Evolutionary conservation across 1,140 invertebrate genomes (phyloP).

Genomic region (Aphaenogaster ashmeadi): DNA sequence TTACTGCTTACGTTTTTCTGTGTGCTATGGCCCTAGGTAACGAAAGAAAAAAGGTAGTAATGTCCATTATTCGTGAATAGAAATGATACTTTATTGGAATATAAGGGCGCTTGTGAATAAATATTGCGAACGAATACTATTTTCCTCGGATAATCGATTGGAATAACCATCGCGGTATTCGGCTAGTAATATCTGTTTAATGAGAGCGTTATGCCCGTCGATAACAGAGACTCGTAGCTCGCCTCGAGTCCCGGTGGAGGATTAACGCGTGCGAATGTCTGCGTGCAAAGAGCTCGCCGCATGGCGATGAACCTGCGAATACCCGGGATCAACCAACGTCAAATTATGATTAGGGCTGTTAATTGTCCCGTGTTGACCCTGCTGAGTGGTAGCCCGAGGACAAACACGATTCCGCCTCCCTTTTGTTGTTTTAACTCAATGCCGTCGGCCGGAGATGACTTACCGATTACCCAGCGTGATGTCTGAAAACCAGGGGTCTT

Average conservation of each 20-base stretch:
- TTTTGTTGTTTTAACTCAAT: slow-evolving; percentile 81
- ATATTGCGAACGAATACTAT: background rate
- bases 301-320: slow-evolving; percentile 69
- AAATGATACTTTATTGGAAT: background rate
- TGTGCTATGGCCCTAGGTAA: no score
- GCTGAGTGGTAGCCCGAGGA: slow-evolving; percentile 78
- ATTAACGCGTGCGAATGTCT: background rate
- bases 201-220: background rate
- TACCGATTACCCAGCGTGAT: slow-evolving; percentile 77
- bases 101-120: background rate
- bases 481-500: slow-evolving; percentile 68
- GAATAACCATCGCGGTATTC: background rate
- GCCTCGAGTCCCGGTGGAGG: background rate
- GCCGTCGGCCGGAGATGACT: slow-evolving; percentile 77
- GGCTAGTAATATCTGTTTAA: background rate
- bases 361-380: slow-evolving; percentile 82
- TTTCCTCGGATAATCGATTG: background rate
- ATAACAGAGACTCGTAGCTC: background rate
- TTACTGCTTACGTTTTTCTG: no score
- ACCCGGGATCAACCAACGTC: slow-evolving; percentile 76
- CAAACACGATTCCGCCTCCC: slow-evolving; percentile 77
- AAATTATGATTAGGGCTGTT: slow-evolving; percentile 81
- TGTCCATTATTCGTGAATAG: background rate
- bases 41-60: background rate
- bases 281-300: slow-evolving; percentile 1